Evolutionary conservation across 1,140 invertebrate species (phyloP).

Genomic region (Ceratoteleas bidentatus): DNA sequence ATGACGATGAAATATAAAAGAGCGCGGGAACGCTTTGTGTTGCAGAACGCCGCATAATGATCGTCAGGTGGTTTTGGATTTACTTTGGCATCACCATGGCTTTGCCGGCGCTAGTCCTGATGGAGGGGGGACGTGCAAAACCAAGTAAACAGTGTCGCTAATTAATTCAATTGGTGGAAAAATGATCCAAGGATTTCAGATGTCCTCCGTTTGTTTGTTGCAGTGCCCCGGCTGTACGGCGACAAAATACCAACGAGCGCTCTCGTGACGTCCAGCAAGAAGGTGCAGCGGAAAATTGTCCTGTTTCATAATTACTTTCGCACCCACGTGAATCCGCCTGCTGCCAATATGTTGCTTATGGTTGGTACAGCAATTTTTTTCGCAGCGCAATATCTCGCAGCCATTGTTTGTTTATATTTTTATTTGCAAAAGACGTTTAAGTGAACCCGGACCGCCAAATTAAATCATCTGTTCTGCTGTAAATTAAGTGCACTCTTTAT

Average conservation of each 20-base stretch:
- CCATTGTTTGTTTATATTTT: background rate
- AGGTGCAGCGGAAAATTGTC: too few species aligned
- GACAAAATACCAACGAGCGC: constrained; percentile 84
- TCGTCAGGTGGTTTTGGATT: constrained; percentile 74
- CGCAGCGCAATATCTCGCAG: constrained; percentile 5
- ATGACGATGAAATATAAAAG: background rate
- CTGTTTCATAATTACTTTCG: too few species aligned
- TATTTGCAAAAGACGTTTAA: constrained; percentile 14
- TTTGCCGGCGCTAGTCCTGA: constrained; percentile 70
- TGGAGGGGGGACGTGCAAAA: constrained; percentile 73
- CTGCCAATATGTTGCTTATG: constrained; percentile 91
- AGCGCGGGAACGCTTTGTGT: constrained; percentile 28
- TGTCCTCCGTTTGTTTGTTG: constrained; percentile 12
- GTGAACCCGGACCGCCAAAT: background rate
- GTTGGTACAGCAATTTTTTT: constrained; percentile 79
- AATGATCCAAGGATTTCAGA: background rate
- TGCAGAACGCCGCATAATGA: constrained; percentile 66
- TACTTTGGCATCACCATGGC: constrained; percentile 69
- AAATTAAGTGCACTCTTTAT: constrained; percentile 35
- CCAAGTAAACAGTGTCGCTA: constrained; percentile 70
- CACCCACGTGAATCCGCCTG: constrained; percentile 87
- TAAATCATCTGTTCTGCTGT: constrained; percentile 24
- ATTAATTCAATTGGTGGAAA: background rate
- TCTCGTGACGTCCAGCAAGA: constrained; percentile 82
- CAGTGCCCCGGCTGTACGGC: constrained; percentile 83